Base-by-base conservation (phyloP, 2,797 vertebrate species). In the Enteromius radiatus region DNA sequence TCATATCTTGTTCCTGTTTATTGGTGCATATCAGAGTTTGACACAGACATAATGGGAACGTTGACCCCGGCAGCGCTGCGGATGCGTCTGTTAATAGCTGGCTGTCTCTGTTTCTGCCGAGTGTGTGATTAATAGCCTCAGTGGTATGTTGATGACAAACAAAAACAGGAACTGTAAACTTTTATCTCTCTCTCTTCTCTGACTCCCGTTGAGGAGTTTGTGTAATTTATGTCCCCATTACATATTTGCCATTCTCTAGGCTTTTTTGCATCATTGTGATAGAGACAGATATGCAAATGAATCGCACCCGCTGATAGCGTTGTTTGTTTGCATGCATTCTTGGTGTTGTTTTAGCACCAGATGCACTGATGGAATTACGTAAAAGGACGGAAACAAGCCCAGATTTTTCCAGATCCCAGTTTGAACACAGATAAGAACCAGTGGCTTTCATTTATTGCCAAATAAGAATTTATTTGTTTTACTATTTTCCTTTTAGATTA, bases 131-230 rank as follows among this genome's bases (percentile, higher is more conserved):
- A 88, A 95, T 94, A 69, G 78, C 41, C 91, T 87, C 89, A 89
- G 88, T 92, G 87, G 87, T 88, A 63, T 86, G 91, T 92, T 90
- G 92, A 93, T 92, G 91, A 91, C 91, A 94, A 93, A 94, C 93
- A 95, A 95, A 92, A 95, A 94, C 94, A 95, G 94, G 94, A 95
- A 94, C 90, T 92, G 89, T 92, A 94, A 92, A 92, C 90, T 92
- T 92, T 91, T 92, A 92, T 90, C 87, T 87, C 90, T 88, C 86
- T 90, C 87, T 89, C 91, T 87, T 85, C 75, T 85, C 87, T n/a
- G 49, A 23, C 91, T 91, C 91, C 91, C 89, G 81, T 84, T 85
- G 86, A 43, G 90, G 89, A 87, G 91, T 92, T 91, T 90, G 90
- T 87, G 91, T 92, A 87, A 90, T 93, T 93, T 92, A 89, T 87